Conservation (phyloP, 2,888 invertebrate genomes). For the Congeria kusceri region DNA sequence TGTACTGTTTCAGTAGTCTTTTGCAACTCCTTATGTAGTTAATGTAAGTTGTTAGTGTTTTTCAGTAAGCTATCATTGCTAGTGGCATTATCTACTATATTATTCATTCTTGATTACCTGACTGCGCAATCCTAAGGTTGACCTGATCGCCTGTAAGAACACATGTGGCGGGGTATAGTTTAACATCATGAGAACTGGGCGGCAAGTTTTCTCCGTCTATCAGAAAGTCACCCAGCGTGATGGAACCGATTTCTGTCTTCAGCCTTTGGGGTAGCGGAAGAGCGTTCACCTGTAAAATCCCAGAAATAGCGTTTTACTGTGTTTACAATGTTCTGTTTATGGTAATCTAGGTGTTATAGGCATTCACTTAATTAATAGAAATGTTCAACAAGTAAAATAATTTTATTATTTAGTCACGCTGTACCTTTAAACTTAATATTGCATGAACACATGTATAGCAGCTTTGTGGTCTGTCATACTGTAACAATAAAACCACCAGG, state of each 20-base stretch:
- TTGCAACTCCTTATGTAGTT: too few species aligned
- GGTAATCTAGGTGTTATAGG: too few species aligned
- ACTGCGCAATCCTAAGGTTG: constrained; percentile 54
- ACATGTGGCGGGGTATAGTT: constrained; percentile 68
- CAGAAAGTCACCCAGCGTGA: constrained; percentile 69
- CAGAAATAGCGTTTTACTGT: background rate
- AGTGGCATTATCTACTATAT: background rate
- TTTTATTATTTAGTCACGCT: too few species aligned
- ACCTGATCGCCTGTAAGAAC: constrained; percentile 57
- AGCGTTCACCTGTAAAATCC: constrained; percentile 26
- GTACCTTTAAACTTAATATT: too few species aligned
- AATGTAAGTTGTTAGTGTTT: too few species aligned
- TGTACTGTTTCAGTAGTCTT: too few species aligned
- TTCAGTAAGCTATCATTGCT: background rate
- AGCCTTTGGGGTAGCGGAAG: constrained; percentile 68
- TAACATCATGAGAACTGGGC: constrained; percentile 49
- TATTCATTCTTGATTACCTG: constrained; percentile 21
- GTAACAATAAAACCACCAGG: too few species aligned
- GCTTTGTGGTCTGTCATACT: too few species aligned
- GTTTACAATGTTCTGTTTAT: too few species aligned
- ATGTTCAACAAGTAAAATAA: too few species aligned
- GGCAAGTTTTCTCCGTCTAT: constrained; percentile 66
- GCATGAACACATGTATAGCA: too few species aligned
- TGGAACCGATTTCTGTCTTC: constrained; percentile 37
- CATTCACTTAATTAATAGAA: too few species aligned